phyloP scores from a whole-genome alignment of 1,140 invertebrate genomes.

The Procambarus clarkii region DNA sequence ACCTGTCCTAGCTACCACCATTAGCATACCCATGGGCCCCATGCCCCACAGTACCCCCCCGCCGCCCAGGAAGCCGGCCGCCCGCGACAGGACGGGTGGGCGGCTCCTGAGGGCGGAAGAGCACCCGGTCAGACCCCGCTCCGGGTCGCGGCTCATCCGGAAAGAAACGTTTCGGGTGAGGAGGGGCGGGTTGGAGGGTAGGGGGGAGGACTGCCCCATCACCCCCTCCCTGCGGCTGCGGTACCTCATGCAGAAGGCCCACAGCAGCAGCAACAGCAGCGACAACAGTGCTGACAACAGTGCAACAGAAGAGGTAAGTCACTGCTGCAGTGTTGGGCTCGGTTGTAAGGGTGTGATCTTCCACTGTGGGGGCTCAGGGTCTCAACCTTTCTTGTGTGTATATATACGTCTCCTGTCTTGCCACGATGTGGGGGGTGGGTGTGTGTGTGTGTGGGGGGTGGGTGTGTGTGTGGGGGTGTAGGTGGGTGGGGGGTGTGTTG shows the following conservation, averaged over 20 bases:
- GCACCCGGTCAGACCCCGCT: background rate
- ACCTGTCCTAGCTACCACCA: constrained; percentile 55
- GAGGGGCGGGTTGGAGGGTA: background rate
- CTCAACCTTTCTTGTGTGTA: background rate
- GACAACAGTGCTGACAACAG: constrained; percentile 61
- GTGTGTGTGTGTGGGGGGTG: too few relatives aligned
- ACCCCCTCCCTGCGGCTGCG: constrained; percentile 55
- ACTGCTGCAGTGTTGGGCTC: background rate
- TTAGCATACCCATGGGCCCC: constrained; percentile 57
- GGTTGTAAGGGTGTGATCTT: background rate
- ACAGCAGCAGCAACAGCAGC: constrained; percentile 56
- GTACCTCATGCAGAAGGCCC: constrained; percentile 59
- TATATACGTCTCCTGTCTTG: background rate
- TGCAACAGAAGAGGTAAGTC: constrained; percentile 55
- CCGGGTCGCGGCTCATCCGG: constrained; percentile 58
- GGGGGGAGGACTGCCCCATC: constrained; percentile 26
- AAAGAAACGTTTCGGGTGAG: constrained; percentile 58
- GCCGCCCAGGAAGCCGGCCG: background rate
- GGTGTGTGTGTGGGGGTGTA: too few relatives aligned
- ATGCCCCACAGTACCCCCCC: constrained; percentile 11
- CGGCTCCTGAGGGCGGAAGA: background rate
- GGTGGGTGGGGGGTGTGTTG: too few relatives aligned
- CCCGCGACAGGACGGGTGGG: background rate
- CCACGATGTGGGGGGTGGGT: background rate
- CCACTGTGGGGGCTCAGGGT: too few relatives aligned